Evolutionary conservation across 2,888 invertebrate genomes (phyloP).

Genomic region (Eurytoma californica): DNA sequence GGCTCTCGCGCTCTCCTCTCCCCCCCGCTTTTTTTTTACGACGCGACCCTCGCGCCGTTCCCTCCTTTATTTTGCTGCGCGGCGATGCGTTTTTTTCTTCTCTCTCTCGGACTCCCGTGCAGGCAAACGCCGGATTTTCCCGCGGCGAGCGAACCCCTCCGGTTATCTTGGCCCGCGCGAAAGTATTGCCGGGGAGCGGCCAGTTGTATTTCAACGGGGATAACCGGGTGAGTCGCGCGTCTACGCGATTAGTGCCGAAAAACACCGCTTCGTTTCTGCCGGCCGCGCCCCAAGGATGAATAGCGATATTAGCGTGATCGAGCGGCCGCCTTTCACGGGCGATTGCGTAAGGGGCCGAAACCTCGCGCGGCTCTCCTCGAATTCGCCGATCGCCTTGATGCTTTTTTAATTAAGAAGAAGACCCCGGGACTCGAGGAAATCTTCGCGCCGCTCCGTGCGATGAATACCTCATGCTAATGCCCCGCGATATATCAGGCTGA

Average conservation of each 20-base stretch:
- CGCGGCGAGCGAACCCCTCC: not conserved
- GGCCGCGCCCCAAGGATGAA: not conserved
- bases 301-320: constrained; percentile 3
- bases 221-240: not conserved
- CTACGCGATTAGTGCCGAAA: not conserved
- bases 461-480: no score
- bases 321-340: constrained; percentile 6
- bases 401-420: no score
- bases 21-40: not conserved
- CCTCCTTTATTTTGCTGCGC: not conserved
- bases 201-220: not conserved
- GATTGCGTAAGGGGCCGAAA: not conserved
- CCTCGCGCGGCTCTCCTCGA: not conserved
- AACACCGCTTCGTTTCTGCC: not conserved
- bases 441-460: no score
- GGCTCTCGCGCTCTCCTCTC: not conserved
- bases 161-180: not conserved
- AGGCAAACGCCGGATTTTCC: not conserved
- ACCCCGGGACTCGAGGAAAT: no score
- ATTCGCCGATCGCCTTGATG: not conserved
- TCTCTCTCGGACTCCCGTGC: not conserved
- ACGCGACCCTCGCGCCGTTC: not conserved
- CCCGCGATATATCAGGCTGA: no score
- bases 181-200: not conserved
- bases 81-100: no score